A percentile compares a stretch with the other conserved stretches of the same genome.
These are phyloP conservation scores for Passer domesticus DNA, from an alignment of 2,113 vertebrate genomes.

Conservation along the genomic window DNA sequence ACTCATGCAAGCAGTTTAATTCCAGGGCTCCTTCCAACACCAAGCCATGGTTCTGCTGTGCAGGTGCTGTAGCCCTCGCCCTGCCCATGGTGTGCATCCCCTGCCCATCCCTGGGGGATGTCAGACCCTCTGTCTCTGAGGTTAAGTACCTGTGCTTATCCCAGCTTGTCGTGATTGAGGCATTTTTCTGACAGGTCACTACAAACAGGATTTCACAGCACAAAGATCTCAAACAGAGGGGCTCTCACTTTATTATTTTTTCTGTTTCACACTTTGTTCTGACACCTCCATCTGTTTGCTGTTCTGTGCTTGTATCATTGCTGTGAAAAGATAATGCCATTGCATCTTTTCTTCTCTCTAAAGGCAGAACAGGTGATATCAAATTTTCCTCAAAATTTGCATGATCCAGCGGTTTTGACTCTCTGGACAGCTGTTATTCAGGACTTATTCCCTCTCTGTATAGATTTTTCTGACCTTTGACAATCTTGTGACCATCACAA, in stretches of 20 bases:
- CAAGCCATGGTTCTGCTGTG: not conserved
- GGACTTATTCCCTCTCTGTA: not conserved
- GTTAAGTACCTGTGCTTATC: not conserved
- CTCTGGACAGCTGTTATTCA: not conserved
- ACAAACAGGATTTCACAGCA: not conserved
- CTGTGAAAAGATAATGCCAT: not conserved
- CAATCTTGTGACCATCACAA: not conserved
- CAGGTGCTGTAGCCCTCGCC: fast-evolving
- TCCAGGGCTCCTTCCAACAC: not conserved
- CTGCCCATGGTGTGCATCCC: not conserved
- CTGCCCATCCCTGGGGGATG: not conserved
- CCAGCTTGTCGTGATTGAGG: not conserved
- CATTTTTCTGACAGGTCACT: not conserved
- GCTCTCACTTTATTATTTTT: not conserved
- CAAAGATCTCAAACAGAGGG: not conserved
- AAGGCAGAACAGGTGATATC: not conserved
- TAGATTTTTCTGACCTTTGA: not conserved
- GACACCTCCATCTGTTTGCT: slow-evolving; percentile 40
- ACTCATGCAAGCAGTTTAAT: not conserved
- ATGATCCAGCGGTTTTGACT: not conserved
- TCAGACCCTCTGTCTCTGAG: not conserved
- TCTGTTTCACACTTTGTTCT: slow-evolving; percentile 15
- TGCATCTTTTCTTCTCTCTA: not conserved
- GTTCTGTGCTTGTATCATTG: not conserved
- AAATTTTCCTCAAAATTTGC: not conserved